A percentile compares a stretch with the other conserved stretches of the same genome.
Conservation (phyloP, 1,140 invertebrate genomes). For the Globodera rostochiensis region DNA sequence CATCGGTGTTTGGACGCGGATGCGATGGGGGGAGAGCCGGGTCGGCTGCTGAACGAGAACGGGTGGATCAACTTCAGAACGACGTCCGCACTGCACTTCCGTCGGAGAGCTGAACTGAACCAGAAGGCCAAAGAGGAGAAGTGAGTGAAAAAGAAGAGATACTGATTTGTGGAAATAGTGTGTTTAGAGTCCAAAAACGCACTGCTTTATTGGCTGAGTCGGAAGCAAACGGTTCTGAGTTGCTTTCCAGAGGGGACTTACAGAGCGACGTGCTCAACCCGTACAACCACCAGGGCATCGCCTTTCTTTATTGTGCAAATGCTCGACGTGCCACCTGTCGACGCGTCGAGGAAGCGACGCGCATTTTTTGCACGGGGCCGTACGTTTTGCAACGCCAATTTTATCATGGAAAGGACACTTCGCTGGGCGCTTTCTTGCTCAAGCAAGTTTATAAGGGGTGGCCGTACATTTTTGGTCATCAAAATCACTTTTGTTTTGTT, state of each 20-base stretch:
- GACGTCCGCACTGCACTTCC: conserved; percentile 38
- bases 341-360: conserved; percentile 71
- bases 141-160: conserved; percentile 21
- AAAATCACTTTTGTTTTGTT: background rate
- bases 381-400: conserved; percentile 69
- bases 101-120: conserved; percentile 34
- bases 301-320: conserved; percentile 89
- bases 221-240: background rate
- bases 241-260: background rate
- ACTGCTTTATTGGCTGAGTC: conserved; percentile 11
- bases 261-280: conserved; percentile 79
- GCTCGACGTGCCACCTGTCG: conserved; percentile 75
- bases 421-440: conserved; percentile 83
- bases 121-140: conserved; percentile 37
- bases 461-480: background rate
- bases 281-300: conserved; percentile 82
- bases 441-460: conserved; percentile 32
- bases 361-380: conserved; percentile 61
- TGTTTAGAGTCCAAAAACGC: conserved; percentile 18
- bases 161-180: background rate
- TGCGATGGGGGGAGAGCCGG: conserved; percentile 16
- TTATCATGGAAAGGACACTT: conserved; percentile 87
- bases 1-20: conserved; percentile 27
- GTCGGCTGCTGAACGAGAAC: conserved; percentile 18
- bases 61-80: conserved; percentile 35